phyloP scores from a whole-genome alignment of 1,140 invertebrate species.

The Papilio glaucus region DNA sequence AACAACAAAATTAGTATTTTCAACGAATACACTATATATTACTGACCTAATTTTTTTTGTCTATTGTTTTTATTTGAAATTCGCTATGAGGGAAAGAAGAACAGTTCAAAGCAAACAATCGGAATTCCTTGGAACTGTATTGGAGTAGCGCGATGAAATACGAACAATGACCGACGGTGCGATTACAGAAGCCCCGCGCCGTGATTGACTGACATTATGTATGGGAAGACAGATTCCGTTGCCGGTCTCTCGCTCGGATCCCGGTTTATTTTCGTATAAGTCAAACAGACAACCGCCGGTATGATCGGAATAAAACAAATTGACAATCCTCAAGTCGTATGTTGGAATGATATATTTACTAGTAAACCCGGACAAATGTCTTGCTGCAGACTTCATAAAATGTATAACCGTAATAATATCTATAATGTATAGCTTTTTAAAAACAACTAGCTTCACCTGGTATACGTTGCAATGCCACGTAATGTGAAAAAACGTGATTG shows the following conservation, averaged over 20 bases:
- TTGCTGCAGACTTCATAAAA: background rate
- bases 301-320: constrained; percentile 51
- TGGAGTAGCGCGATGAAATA: constrained; percentile 27
- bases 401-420: background rate
- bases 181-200: constrained; percentile 11
- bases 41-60: too few species aligned
- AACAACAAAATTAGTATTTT: background rate
- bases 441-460: too few species aligned
- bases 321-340: constrained; percentile 43
- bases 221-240: constrained; percentile 36
- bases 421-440: background rate
- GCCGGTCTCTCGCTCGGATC: constrained; percentile 38
- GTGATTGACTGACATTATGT: constrained; percentile 35
- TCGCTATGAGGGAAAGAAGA: constrained; percentile 13
- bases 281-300: constrained; percentile 46
- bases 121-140: constrained; percentile 26
- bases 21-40: background rate
- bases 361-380: background rate
- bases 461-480: too few species aligned
- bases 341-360: constrained; percentile 1
- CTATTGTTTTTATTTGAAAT: constrained; percentile 20
- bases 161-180: constrained; percentile 25
- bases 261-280: constrained; percentile 47
- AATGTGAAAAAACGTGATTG: too few species aligned
- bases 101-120: constrained; percentile 6